phyloP scores from a whole-genome alignment of 2,888 invertebrate genomes.

The Cheiracanthium punctorium region DNA sequence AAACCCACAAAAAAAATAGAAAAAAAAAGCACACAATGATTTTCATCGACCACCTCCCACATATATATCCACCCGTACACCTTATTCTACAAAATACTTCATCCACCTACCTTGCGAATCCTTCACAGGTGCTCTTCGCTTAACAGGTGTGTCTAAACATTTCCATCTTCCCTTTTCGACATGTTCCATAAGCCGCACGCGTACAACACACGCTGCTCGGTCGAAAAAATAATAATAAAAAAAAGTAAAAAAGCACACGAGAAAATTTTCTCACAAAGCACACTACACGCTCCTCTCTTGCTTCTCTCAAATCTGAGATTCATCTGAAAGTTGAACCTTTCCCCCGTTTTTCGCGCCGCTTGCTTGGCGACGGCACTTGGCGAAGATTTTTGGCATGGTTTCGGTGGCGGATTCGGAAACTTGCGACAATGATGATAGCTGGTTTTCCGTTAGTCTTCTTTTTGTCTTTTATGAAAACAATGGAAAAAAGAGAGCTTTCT shows the following conservation, averaged over 20 bases:
- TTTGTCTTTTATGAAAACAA: not conserved
- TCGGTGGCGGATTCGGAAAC: not conserved
- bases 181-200: constrained; percentile 40
- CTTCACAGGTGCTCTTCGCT: constrained; percentile 47
- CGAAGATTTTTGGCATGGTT: constrained; percentile 18
- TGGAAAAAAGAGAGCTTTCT: too few relatives aligned
- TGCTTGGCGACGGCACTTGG: constrained; percentile 22
- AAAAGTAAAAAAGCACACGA: too few relatives aligned
- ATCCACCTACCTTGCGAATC: constrained; percentile 39
- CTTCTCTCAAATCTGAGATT: not conserved
- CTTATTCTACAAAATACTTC: constrained; percentile 17
- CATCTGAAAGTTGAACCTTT: constrained; percentile 10
- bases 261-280: too few relatives aligned
- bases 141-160: constrained; percentile 57
- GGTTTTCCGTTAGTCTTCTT: not conserved
- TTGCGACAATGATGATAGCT: not conserved
- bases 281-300: not conserved
- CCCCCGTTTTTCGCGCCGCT: constrained; percentile 4
- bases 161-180: constrained; percentile 40
- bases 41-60: too few relatives aligned
- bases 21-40: too few relatives aligned
- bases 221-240: too few relatives aligned
- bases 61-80: constrained; percentile 11
- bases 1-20: too few relatives aligned
- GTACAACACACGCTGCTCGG: constrained; percentile 5